phyloP scores from a whole-genome alignment of 1,140 invertebrate genomes.

The Lepidurus arcticus region DNA sequence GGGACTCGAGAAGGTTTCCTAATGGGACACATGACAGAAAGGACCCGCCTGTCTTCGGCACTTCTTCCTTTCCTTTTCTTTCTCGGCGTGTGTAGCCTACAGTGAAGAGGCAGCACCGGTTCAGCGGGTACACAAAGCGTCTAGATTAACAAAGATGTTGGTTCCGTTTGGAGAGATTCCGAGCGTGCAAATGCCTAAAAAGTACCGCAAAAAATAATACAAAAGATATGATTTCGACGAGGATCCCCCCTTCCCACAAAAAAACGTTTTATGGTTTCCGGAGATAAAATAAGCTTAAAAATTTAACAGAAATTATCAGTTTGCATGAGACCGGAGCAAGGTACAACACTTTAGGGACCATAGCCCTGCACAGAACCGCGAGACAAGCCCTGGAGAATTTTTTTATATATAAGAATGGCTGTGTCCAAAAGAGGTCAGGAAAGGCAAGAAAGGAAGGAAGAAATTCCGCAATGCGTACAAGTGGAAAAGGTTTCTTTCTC shows the following conservation, averaged over 20 bases:
- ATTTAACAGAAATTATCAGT: not conserved
- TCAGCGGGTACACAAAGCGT: not conserved
- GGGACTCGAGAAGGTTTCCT: not conserved
- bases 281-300: not conserved
- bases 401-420: not conserved
- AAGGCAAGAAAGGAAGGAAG: not conserved
- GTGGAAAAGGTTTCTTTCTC: not conserved
- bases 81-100: not conserved
- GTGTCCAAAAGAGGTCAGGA: not conserved
- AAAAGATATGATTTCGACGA: not conserved
- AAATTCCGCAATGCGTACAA: slow-evolving; percentile 21
- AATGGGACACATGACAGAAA: not conserved
- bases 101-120: not conserved
- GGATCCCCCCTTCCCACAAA: not conserved
- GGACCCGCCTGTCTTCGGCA: not conserved
- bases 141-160: not conserved
- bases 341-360: not conserved
- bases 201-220: not conserved
- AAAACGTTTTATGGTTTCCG: not conserved
- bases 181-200: not conserved
- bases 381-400: not conserved
- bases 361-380: not conserved
- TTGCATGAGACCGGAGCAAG: not conserved
- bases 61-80: not conserved
- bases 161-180: not conserved